A percentile compares a stretch with the other conserved stretches of the same genome.
These are phyloP conservation scores for Eupeodes corollae DNA, from an alignment of 1,140 invertebrate species.

Conservation along the genomic window DNA sequence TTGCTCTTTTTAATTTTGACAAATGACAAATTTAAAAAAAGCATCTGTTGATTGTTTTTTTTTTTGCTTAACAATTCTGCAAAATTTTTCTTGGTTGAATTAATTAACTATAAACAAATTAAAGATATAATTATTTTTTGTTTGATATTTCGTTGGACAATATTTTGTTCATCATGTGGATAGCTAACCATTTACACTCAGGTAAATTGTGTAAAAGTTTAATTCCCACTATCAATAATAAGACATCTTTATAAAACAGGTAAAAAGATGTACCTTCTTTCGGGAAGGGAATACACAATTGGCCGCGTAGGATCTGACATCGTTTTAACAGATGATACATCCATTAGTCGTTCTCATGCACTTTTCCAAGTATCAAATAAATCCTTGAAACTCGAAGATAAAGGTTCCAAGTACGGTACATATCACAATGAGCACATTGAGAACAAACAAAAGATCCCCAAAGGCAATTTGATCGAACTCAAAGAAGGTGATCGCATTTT, in stretches of 20 bases:
- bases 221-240: background rate
- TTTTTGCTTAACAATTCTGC: too few relatives aligned
- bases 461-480: constrained; percentile 28
- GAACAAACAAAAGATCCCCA: constrained; percentile 12
- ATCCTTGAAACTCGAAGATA: constrained; percentile 27
- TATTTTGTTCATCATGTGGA: constrained; percentile 18
- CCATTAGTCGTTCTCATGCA: constrained; percentile 45
- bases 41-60: too few relatives aligned
- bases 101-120: too few relatives aligned
- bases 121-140: too few relatives aligned
- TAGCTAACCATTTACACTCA: constrained; percentile 12
- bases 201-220: constrained; percentile 6
- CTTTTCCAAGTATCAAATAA: constrained; percentile 27
- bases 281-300: constrained; percentile 18
- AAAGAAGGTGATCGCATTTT: constrained; percentile 38
- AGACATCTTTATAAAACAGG: constrained; percentile 4
- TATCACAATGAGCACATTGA: constrained; percentile 38
- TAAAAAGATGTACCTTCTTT: constrained; percentile 19
- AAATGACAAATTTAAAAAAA: too few relatives aligned
- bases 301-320: constrained; percentile 32
- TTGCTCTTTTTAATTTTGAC: too few relatives aligned
- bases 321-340: constrained; percentile 40
- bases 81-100: too few relatives aligned
- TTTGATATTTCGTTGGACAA: constrained; percentile 11
- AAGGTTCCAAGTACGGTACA: constrained; percentile 45